Evolutionary conservation across 2,113 vertebrate species (phyloP), one percentile per base, ranked within the genome.

Genomic region (Micronycteris hirsuta): DNA sequence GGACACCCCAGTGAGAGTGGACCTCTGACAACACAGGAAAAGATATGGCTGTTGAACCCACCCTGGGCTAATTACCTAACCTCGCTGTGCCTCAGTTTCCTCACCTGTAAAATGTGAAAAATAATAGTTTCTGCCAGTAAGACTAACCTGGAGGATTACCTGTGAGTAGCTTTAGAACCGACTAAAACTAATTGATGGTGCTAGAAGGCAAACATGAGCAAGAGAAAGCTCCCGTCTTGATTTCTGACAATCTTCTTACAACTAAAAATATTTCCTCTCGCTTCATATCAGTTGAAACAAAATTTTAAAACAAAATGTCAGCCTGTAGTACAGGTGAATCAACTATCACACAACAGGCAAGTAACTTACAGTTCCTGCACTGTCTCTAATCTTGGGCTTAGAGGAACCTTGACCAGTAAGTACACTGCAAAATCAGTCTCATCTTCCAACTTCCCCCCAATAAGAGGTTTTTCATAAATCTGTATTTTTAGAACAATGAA

Each of bases 281-380:
- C 54, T 33, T 47, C 24, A 58, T 1, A 4, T 2, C 12, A 20
- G 20, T 3, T 31, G n/a, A 84, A n/a, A 45, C 63, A 22, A 33
- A 38, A 52, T 10, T 6, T 56, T 3, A 63, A 43, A 19, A 38
- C 19, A 36, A 52, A 80, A 36, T 2, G 4, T 4, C 2, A 10
- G 71, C 20, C 31, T 3, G 20, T 3, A 15, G 33, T 22, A 38
- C 28, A 54, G 68, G 13, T 13, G 28, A 82, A 12, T 3, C 0
- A 9, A 1, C 12, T 14, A 2, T 4, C 52, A 4, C 2, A 0
- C 6, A 4, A 8, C 5, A 15, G 70, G 56, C 24, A 4, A 4
- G 31, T 0, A 19, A n/a, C 22, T 17, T 14, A 26, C 6, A 38
- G 47, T 3, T 31, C 41, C 33, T 13, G 22, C 7, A 7, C 58